phyloP scores from a whole-genome alignment of 2,113 vertebrate species.

The Casuarius casuarius region DNA sequence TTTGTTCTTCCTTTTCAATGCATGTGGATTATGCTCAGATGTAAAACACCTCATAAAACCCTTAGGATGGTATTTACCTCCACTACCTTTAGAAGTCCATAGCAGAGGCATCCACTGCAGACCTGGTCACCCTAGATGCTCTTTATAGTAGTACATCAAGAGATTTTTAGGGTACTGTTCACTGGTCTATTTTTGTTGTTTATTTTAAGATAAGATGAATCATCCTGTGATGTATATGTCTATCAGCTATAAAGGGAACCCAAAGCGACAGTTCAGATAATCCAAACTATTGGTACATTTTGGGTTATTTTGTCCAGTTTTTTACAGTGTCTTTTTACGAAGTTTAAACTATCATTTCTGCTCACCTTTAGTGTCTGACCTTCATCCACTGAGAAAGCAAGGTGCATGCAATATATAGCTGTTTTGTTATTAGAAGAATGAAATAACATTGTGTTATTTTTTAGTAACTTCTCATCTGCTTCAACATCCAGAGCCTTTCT shows the following conservation, averaged over 20 bases:
- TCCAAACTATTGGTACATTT: background rate
- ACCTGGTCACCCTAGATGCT: background rate
- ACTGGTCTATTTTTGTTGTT: background rate
- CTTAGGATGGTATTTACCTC: background rate
- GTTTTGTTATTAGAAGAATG: background rate
- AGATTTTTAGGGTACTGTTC: background rate
- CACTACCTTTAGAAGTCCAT: background rate
- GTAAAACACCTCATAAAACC: background rate
- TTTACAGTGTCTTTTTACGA: background rate
- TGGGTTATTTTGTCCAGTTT: accelerated
- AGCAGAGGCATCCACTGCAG: background rate
- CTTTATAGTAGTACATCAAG: background rate
- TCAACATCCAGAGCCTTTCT: background rate
- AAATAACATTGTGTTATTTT: background rate
- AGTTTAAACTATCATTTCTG: background rate
- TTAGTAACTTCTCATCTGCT: background rate
- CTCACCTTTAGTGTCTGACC: background rate
- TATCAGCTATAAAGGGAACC: background rate
- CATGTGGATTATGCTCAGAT: background rate
- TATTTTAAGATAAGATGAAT: background rate
- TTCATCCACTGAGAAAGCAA: background rate
- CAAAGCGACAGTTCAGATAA: background rate
- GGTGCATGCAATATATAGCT: background rate
- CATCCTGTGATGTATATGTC: background rate
- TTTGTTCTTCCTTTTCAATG: background rate